Base-by-base conservation (phyloP, 2,113 vertebrate species). In the Marmota monax region DNA sequence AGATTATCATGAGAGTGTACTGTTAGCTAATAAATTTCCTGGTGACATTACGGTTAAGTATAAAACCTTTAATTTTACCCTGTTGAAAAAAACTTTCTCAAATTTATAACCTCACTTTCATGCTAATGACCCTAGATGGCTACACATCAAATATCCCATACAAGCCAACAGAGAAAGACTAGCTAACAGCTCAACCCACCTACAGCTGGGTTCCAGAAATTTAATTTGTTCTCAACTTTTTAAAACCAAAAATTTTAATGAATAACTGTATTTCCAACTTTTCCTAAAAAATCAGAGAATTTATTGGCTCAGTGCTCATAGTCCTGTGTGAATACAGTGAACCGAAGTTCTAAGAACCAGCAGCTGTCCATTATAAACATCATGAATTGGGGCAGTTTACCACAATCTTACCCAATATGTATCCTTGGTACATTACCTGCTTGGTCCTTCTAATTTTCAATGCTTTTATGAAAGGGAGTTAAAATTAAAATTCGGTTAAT, bases 41-140 rank as follows among this genome's bases (percentile, higher is more conserved):
- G 51, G 45, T 70, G 42, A 77, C 80, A 73, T 91, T 74, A 84
- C 25, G 84, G 37, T 34, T 86, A 53, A 90, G 32, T 61, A 73
- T 51, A 69, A 87, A 93, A 89, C 8, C 7, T 89, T 92, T 80
- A 42, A 53, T 94, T 97, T 94, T 61, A 92, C 16, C 77, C 72
- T 25, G 12, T 42, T 87, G 45, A 77, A 61, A 95, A 95, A 82
- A 83, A 53, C 39, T 89, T 89, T 45, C 74, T 76, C 53, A 90
- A 92, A 70, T 27, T 27, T 65, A 39, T 56, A 29, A 72, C 16
- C n/a, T 85, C 67, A 76, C 29, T 72, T 63, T 86, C 67, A 51
- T 94, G 20, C 37, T 90, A 70, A 90, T 12, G 51, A 65, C 13
- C 14, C 22, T 53, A 58, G 65, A 8, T 76, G 48, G 51, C 58